phyloP scores from a whole-genome alignment of 2,797 vertebrate genomes.

The Sylvilagus floridanus region DNA sequence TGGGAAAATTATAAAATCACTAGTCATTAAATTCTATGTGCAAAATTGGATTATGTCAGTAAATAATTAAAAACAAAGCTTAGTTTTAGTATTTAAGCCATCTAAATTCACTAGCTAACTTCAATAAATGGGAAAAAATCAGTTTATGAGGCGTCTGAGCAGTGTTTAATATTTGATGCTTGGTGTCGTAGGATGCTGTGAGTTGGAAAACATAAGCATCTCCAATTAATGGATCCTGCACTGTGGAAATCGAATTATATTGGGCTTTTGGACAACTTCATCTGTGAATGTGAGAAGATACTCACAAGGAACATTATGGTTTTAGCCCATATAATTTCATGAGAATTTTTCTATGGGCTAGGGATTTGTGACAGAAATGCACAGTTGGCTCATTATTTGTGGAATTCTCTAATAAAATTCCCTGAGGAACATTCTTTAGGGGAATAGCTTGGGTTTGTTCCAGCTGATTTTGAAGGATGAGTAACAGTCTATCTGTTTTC shows the following conservation, averaged over 20 bases:
- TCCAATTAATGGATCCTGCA: conserved; percentile 50
- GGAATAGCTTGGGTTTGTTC: not conserved
- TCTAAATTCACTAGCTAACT: conserved; percentile 57
- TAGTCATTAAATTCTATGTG: not conserved
- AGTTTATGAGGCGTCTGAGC: conserved; percentile 49
- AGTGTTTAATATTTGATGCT: conserved; percentile 55
- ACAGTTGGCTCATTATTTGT: conserved; percentile 6
- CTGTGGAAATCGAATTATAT: conserved; percentile 22
- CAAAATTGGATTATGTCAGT: not conserved
- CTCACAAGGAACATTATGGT: conserved; percentile 9
- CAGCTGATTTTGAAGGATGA: not conserved
- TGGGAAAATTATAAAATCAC: conserved; percentile 10
- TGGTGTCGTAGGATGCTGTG: not conserved
- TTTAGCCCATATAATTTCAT: conserved; percentile 37
- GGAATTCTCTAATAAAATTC: conserved; percentile 50
- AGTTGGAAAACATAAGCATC: conserved; percentile 52
- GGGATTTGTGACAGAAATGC: conserved; percentile 46
- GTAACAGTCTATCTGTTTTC: not conserved
- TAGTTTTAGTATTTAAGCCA: conserved; percentile 50
- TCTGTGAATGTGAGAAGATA: conserved; percentile 71
- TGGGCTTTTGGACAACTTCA: conserved; percentile 18
- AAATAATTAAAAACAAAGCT: conserved; percentile 57
- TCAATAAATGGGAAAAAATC: conserved; percentile 23
- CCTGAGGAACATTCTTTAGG: conserved; percentile 29
- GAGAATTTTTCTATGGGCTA: conserved; percentile 57